Evolutionary conservation across 2,888 invertebrate species (phyloP), one percentile per base, ranked within the genome.

Genomic region (Eumacrocentrus americanus): DNA sequence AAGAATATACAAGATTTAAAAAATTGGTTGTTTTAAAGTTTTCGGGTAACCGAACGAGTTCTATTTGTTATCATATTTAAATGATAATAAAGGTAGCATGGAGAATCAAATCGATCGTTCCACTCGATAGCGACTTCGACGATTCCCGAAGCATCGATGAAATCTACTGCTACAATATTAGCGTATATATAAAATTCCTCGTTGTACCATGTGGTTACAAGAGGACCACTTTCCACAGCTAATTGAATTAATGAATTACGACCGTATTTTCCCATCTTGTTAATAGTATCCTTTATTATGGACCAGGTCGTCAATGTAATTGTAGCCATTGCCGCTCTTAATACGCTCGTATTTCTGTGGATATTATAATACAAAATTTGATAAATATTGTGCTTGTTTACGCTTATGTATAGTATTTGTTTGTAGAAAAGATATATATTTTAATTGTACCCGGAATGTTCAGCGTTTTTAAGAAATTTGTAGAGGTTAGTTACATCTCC

Each of bases 161-260:
- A 90, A 76, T 91, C 90, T 1, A 88, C 84, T 1, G 90, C 86
- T 2, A 90, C 84, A 23, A 90, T 86, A 74, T 90, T 90, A 9
- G 87, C 87, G 59, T 83, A 84, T 5, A 82, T 78, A 37, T 86
- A 83, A 4, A 22, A 9, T 1, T 9, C 9, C 29, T 52, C 52
- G 14, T 40, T 29, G 12, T 40, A 40, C 52, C 52, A 52, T 9
- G 0, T 2, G 3, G 25, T 52, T 4, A 52, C 4, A 20, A 11
- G 25, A n/a, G 38, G 29, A 16, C 40, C n/a, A n/a, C n/a, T n/a
- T n/a, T n/a, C n/a, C n/a, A n/a, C n/a, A n/a, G n/a, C n/a, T n/a
- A n/a, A n/a, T 23, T 37, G 22, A 4, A 22, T 37, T 11, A 52
- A 6, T 23, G 51, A 52, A n/a, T n/a, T n/a, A n/a, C n/a, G n/a